These are phyloP conservation scores for Ophion costatus DNA, from an alignment of 2,888 invertebrate genomes.

Conservation along the genomic window DNA sequence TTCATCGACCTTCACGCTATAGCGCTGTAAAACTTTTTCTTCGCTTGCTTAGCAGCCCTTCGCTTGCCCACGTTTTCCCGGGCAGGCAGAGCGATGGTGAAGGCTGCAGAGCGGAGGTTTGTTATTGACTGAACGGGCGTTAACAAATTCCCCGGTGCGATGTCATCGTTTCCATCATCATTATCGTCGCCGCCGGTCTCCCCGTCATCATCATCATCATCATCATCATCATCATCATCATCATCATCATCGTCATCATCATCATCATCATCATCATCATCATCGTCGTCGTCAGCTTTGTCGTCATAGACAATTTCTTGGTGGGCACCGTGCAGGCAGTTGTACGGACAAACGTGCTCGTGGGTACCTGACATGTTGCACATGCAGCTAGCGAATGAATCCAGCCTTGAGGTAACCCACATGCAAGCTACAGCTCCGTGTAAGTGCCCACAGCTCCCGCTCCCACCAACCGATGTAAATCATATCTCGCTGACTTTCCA, in stretches of 20 bases:
- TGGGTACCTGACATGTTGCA: neutral
- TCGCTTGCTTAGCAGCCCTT: constrained; percentile 4
- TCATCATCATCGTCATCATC: constrained; percentile 50
- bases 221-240: constrained; percentile 57
- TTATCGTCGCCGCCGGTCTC: too few relatives aligned
- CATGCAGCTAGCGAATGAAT: constrained; percentile 6
- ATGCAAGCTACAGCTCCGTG: constrained; percentile 43
- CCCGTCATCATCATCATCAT: constrained; percentile 64
- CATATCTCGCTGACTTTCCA: constrained; percentile 65
- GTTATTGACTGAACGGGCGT: constrained; percentile 52
- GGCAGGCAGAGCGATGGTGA: constrained; percentile 28
- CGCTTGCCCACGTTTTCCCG: constrained; percentile 8
- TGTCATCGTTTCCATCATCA: constrained; percentile 65
- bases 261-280: constrained; percentile 53
- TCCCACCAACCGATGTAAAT: constrained; percentile 67
- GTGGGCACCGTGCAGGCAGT: constrained; percentile 6
- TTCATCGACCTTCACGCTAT: constrained; percentile 21
- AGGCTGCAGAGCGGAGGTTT: constrained; percentile 17
- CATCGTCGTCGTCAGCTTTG: constrained; percentile 50
- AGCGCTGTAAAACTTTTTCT: constrained; percentile 16
- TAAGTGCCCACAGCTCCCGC: constrained; percentile 50
- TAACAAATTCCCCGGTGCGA: constrained; percentile 45
- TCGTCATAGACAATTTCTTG: constrained; percentile 61
- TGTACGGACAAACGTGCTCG: neutral
- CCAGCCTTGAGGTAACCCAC: neutral